Base-by-base conservation (phyloP, 2,797 vertebrate species). In the Phrynocephalus vlangalii region DNA sequence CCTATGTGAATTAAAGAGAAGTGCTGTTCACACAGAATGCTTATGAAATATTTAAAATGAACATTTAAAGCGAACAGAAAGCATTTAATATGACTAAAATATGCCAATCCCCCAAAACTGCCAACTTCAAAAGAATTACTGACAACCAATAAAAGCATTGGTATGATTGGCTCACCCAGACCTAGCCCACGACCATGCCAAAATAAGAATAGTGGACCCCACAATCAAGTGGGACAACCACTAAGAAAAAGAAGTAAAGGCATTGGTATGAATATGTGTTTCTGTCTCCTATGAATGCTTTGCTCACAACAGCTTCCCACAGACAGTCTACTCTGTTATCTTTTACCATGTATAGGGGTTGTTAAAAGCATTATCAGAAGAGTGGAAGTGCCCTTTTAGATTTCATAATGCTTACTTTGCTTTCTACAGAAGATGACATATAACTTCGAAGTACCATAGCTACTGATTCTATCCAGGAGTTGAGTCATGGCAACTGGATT, bases 1-100 rank as follows among this genome's bases (percentile, higher is more conserved):
- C 99, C 99, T 99, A 95, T n/a, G 91, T 70, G 87, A 82, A 38
- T n/a, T 82, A 85, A 93, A 79, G 13, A 82, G 94, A 89, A 67
- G 18, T 82, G 66, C 67, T 60, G 2, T 38, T 68, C 26, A 30
- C 24, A 2, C 33, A 22, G 4, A 24, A 26, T 80, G 56, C 18
- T 22, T 70, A 76, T 52, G 22, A 88, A 85, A 84, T 66, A 38
- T 75, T 84, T 38, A 26, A 4, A 6, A 81, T 56, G 44, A 75
- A 52, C 13, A 10, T 81, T 44, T 44, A 44, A 44, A 44, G 38
- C 4, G 38, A 44, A 44, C 38, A 44, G 38, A 44, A 44, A 44
- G 38, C 38, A n/a, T 18, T 11, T 73, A 56, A 38, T 52, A 67
- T 80, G 30, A 7, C 5, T 73, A 7, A 22, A 73, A 66, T 73